These are phyloP conservation scores for Gandaritis pyraliata DNA, from an alignment of 2,888 invertebrate genomes.

Conservation along the genomic window DNA sequence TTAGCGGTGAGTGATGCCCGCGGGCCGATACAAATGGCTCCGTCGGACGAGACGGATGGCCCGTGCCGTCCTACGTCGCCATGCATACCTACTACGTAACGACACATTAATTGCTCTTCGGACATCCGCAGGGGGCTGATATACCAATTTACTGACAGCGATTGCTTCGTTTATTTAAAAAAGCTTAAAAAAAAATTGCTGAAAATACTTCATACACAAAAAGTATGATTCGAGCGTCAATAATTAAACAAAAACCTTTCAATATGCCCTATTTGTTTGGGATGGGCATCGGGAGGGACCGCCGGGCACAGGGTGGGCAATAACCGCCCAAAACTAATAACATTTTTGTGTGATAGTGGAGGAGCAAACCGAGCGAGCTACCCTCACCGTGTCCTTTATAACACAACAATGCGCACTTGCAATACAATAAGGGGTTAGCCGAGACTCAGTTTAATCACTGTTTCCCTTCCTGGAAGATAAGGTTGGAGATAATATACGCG, in stretches of 20 bases:
- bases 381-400: constrained; percentile 71
- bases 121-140: constrained; percentile 45
- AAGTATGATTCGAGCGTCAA: constrained; percentile 21
- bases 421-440: constrained; percentile 71
- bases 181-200: neutral
- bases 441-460: constrained; percentile 61
- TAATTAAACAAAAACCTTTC: constrained; percentile 65
- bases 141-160: constrained; percentile 7
- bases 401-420: constrained; percentile 74
- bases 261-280: constrained; percentile 68
- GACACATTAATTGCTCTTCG: constrained; percentile 69
- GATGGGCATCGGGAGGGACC: constrained; percentile 64
- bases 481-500: constrained; percentile 45
- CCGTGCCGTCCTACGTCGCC: constrained; percentile 46
- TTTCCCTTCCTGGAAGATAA: constrained; percentile 58
- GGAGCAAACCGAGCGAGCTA: constrained; percentile 68
- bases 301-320: constrained; percentile 68
- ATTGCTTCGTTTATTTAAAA: neutral
- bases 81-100: constrained; percentile 62
- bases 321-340: constrained; percentile 82
- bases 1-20: constrained; percentile 73
- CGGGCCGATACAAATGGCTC: constrained; percentile 70
- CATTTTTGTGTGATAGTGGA: constrained; percentile 80
- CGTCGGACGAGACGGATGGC: constrained; percentile 72
- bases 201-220: too few species aligned